phyloP scores from a whole-genome alignment of 1,140 invertebrate genomes.

The Laodelphax striatellus region DNA sequence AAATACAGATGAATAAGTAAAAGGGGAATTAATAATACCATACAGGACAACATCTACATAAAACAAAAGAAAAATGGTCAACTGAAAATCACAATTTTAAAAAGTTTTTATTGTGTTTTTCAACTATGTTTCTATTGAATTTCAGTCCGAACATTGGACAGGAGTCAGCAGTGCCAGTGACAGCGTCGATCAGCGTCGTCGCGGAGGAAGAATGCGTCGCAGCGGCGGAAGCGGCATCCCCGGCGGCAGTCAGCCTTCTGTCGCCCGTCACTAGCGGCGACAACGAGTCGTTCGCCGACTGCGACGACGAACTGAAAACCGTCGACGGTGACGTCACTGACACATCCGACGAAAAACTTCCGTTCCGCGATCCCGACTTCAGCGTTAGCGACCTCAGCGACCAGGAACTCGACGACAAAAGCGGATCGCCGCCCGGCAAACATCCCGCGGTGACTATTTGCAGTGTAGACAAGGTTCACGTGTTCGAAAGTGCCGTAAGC shows the following conservation, averaged over 20 bases:
- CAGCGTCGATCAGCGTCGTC: background rate
- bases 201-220: background rate
- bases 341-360: slow-evolving; percentile 2
- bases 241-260: background rate
- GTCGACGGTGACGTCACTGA: slow-evolving; percentile 1
- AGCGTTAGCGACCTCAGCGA: slow-evolving; percentile 4
- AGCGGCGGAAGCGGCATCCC: background rate
- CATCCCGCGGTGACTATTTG: background rate
- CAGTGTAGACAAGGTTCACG: background rate
- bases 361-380: slow-evolving; percentile 1
- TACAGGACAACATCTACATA: no score
- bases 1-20: no score
- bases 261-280: slow-evolving; percentile 1
- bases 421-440: background rate
- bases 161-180: slow-evolving; percentile 6
- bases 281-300: slow-evolving; percentile 12
- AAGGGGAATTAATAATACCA: no score
- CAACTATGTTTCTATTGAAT: slow-evolving; percentile 3
- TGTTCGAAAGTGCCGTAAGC: slow-evolving; percentile 6
- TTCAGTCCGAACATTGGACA: slow-evolving; percentile 26
- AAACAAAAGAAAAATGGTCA: no score
- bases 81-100: no score
- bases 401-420: background rate
- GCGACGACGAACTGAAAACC: slow-evolving; percentile 2
- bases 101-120: no score